Percentiles rank a stretch among this genome's conserved stretches.
Conservation (phyloP, 2,113 vertebrate species). For the Cariama cristata region DNA sequence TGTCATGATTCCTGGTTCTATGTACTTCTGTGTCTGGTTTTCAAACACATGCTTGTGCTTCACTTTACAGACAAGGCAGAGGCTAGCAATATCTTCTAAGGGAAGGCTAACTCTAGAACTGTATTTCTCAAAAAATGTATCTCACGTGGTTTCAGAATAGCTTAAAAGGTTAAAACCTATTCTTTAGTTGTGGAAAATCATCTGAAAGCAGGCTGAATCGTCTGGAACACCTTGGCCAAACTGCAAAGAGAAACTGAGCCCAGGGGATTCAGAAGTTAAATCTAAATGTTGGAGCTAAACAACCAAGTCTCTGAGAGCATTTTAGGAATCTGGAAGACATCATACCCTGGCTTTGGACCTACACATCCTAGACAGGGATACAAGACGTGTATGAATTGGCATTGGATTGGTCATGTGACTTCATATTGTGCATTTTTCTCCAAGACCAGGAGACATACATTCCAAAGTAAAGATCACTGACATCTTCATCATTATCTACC, state of each 20-base stretch:
- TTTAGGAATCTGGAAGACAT: neutral
- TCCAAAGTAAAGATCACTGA: neutral
- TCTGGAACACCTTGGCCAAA: neutral
- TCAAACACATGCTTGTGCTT: neutral
- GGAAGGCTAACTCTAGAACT: neutral
- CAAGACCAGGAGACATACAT: neutral
- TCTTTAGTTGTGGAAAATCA: neutral
- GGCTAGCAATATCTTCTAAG: neutral
- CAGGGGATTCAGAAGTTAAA: neutral
- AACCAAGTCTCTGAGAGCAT: neutral
- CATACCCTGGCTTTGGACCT: neutral
- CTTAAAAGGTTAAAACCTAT: neutral
- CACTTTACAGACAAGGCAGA: neutral
- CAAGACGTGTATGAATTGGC: neutral
- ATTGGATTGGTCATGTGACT: neutral
- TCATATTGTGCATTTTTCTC: neutral
- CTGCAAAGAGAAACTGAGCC: neutral
- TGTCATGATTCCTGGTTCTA: neutral
- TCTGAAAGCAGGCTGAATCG: neutral
- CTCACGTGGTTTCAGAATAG: neutral
- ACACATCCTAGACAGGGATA: neutral
- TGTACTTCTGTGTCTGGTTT: neutral
- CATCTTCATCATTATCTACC: neutral
- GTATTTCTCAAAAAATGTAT: neutral
- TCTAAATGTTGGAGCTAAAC: neutral